Base-by-base conservation (phyloP, 2,113 vertebrate genomes). In the Andinoacara biseriatus region DNA sequence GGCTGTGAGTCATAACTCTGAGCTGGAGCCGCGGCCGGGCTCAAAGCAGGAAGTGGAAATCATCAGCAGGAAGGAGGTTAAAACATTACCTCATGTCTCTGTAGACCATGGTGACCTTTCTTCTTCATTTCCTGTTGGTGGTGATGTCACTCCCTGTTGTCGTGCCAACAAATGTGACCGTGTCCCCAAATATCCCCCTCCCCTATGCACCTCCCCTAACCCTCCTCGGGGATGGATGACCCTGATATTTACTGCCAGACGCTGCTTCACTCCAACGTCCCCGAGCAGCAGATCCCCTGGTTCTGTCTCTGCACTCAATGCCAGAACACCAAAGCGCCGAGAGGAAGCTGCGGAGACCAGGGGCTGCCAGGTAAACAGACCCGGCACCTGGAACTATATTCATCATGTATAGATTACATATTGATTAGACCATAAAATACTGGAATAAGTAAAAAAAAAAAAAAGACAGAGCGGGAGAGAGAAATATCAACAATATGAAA, bases 221-320 rank as follows among this genome's bases (percentile, higher is more conserved):
- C 20, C 54, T n/a, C 18, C 7, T 20, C 3, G 20, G 6, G 7
- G 31, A 26, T 46, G 33, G 29, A 14, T 56, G 75, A 49, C 11
- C 22, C 1, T 18, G 31, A 33, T 35, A n/a, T 5, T 43, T 22
- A 87, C 82, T 95, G 94, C 54, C 80, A 93, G 57, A 81, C 87
- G 87, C 35, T 94, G 76, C 59, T 87, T 62, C 78, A 91, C 31
- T 38, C 62, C 15, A 56, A 82, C 0, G 63, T 78, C 1, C 72
- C 92, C 3, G 60, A 86, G 0, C 75, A 90, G 9, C 84, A 93
- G 29, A 79, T 95, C 5, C 95, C 94, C 35, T 94, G 92, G 92
- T 94, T 72, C 89, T 96, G 94, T 79, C 80, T 93, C 52, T 95
- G 95, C 82, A 85, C 85, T 7, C 81, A 76, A 7, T 95, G 94